These are phyloP conservation scores for Aphelocoma californica DNA, from an alignment of 2,797 vertebrate genomes.

Conservation along the genomic window DNA sequence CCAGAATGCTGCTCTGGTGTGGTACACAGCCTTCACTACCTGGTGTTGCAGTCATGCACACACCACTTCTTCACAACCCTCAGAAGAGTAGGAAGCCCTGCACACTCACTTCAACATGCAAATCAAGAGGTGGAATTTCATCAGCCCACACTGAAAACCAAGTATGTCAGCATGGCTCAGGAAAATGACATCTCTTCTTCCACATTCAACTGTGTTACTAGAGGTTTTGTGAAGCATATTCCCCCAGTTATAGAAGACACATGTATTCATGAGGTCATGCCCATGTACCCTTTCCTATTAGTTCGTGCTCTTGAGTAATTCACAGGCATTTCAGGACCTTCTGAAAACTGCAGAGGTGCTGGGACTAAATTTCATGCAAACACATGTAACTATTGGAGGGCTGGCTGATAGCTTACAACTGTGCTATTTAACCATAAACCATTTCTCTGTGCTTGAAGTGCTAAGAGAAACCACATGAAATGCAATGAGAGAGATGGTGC, in stretches of 20 bases:
- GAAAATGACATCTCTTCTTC: not conserved
- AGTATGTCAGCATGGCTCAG: not conserved
- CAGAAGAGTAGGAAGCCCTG: not conserved
- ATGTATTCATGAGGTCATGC: rapidly evolving
- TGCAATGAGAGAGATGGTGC: not conserved
- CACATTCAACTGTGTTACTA: no score
- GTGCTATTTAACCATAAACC: not conserved
- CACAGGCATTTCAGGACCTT: not conserved
- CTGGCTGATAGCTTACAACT: not conserved
- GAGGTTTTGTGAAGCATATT: not conserved
- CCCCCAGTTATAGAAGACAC: not conserved
- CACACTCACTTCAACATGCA: not conserved
- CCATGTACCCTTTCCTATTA: not conserved
- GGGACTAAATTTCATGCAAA: not conserved
- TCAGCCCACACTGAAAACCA: not conserved
- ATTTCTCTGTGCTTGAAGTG: not conserved
- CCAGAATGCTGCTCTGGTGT: not conserved
- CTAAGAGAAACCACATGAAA: not conserved
- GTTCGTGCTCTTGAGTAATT: not conserved
- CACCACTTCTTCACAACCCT: not conserved
- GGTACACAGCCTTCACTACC: not conserved
- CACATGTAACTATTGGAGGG: rapidly evolving
- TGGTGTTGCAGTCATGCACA: not conserved
- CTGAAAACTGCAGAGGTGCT: not conserved
- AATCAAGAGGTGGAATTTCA: not conserved